Evolutionary conservation across 1,140 invertebrate species (phyloP).

Genomic region (Cepaea nemoralis): DNA sequence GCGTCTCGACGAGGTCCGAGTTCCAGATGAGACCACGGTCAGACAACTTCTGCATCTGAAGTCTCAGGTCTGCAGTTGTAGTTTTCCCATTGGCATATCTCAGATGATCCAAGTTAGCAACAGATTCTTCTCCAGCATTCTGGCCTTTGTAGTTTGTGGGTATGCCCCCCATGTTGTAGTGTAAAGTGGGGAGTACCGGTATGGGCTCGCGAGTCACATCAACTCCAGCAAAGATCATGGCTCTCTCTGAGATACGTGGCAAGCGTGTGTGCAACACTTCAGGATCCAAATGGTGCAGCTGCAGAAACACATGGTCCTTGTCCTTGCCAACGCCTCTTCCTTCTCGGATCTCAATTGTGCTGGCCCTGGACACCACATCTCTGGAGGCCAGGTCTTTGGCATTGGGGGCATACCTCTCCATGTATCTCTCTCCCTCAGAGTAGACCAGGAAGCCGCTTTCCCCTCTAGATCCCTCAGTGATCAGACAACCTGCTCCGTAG

Average conservation of each 20-base stretch:
- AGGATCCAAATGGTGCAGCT: too few species aligned
- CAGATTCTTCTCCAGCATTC: slow-evolving; percentile 93
- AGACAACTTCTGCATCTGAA: slow-evolving; percentile 92
- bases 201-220: slow-evolving; percentile 98
- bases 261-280: too few species aligned
- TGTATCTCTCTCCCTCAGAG: too few species aligned
- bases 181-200: slow-evolving; percentile 96
- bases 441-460: too few species aligned
- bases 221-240: slow-evolving; percentile 98
- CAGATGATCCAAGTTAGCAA: slow-evolving; percentile 91
- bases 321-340: too few species aligned
- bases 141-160: slow-evolving; percentile 96
- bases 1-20: slow-evolving; percentile 93
- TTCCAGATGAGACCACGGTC: slow-evolving; percentile 90
- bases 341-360: too few species aligned
- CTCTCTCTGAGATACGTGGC: slow-evolving; percentile 85
- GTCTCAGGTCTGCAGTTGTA: slow-evolving; percentile 88
- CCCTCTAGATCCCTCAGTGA: too few species aligned
- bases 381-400: too few species aligned
- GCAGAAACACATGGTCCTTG: too few species aligned
- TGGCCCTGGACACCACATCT: too few species aligned
- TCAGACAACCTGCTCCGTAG: too few species aligned
- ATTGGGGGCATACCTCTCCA: too few species aligned
- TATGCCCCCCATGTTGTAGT: slow-evolving; percentile 99
- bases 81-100: slow-evolving; percentile 85